Base-by-base conservation (phyloP, 2,113 vertebrate species). In the Callocephalon fimbriatum region DNA sequence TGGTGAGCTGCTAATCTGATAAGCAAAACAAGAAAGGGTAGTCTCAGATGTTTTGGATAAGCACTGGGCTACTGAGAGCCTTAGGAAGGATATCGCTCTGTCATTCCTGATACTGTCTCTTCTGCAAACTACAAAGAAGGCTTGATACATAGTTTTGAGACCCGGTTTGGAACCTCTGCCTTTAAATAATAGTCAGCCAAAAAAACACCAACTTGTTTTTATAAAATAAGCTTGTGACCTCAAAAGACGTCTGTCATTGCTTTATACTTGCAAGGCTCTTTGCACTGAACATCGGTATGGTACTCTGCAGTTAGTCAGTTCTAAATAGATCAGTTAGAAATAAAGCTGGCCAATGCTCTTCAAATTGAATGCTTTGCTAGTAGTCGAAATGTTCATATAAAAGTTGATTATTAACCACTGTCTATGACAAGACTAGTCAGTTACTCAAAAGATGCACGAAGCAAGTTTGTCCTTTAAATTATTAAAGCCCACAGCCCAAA, bases 261-360 rank as follows among this genome's bases (percentile, higher is more conserved):
- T 71, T 71, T 47, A 35, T 26, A 22, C 22, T 63, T 81, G 12
- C 11, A 85, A 67, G 9, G 7, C 15, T 66, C 11, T 84, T 66
- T 26, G 10, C 18, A 38, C 1, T 4, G 35, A 44, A 23, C 6
- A 27, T 23, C 0, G 0, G 3, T 20, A 16, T 7, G 2, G 18
- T 29, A 29, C 9, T 44, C 47, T 72, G 25, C 19, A 27, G 12
- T 3, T 5, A 53, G 8, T 40, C 8, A 54, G 68, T 76, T 44
- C 53, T 50, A 62, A 76, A 40, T 8, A 81, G 32, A 62, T 37
- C 32, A 59, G 25, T 29, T 70, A 15, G 23, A 89, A 91, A 38
- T 7, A 79, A 83, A 81, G 10, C 26, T 32, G 72, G 19, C 8
- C 26, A 27, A 5, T 4, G 7, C 8, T 27, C 38, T n/a, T 65